Evolutionary conservation across 2,888 invertebrate genomes (phyloP).

Genomic region (Campoplex capitator): DNA sequence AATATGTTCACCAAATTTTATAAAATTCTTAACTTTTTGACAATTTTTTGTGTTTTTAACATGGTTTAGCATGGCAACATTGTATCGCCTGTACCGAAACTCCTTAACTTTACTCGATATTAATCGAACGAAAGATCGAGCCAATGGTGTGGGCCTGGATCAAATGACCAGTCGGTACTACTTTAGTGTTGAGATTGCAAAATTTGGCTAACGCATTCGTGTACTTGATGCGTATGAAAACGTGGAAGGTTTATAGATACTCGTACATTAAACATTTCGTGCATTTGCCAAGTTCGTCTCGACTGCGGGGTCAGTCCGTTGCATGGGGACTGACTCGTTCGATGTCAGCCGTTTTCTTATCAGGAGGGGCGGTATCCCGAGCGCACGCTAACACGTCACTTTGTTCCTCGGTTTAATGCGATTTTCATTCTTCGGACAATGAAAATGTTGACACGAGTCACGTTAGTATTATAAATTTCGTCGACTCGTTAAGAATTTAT

Average conservation of each 20-base stretch:
- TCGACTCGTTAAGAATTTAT: neutral
- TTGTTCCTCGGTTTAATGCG: neutral
- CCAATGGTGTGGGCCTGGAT: neutral
- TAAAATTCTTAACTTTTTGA: no score
- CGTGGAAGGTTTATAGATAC: neutral
- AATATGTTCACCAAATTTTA: no score
- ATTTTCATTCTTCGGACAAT: slow-evolving; percentile 4
- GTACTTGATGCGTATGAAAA: neutral
- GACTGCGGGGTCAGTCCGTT: neutral
- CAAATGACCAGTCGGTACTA: neutral
- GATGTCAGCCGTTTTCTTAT: neutral
- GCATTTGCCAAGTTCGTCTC: neutral
- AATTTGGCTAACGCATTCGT: neutral
- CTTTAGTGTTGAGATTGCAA: no score
- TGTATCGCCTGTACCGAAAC: no score
- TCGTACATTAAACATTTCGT: neutral
- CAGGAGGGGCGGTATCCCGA: neutral
- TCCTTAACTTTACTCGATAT: no score
- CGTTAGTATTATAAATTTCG: slow-evolving; percentile 1
- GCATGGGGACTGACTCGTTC: neutral
- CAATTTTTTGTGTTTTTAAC: no score
- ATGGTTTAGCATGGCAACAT: no score
- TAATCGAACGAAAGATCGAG: no score
- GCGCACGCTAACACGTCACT: slow-evolving; percentile 8
- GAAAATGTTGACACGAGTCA: slow-evolving; percentile 13